Evolutionary conservation across 2,797 vertebrate species (phyloP).

Genomic region (Carduelis carduelis): DNA sequence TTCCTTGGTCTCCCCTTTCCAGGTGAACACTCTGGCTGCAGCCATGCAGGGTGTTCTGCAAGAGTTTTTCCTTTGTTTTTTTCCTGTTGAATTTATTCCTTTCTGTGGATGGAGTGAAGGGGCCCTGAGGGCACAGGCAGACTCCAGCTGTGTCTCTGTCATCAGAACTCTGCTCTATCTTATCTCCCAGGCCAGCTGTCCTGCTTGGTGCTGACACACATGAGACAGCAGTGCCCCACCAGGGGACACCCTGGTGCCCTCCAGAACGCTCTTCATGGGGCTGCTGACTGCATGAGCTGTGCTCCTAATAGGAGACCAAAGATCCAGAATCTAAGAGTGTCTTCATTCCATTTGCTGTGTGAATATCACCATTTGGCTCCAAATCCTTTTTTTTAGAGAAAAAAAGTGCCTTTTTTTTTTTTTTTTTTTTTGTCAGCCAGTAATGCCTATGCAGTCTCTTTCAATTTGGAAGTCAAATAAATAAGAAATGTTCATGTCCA

Average conservation of each 20-base stretch:
- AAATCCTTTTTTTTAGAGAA: neutral
- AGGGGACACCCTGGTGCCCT: neutral
- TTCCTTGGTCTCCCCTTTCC: neutral
- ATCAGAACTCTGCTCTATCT: neutral
- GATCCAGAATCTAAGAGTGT: neutral
- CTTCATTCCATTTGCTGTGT: neutral
- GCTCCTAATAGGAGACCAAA: neutral
- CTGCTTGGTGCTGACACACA: neutral
- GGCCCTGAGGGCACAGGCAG: neutral
- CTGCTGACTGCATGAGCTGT: neutral
- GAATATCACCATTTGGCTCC: neutral
- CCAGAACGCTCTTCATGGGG: neutral
- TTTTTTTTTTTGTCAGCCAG: neutral
- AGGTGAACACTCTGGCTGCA: neutral
- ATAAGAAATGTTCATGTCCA: neutral
- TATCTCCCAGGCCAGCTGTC: neutral
- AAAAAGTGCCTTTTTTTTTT: neutral
- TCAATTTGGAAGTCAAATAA: neutral
- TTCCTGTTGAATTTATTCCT: neutral
- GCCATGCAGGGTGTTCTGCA: neutral
- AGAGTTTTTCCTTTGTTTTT: neutral
- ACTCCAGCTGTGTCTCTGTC: neutral
- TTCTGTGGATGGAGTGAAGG: neutral
- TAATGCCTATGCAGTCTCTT: neutral
- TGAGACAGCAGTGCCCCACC: neutral